These are phyloP conservation scores for Zosterops hypoxanthus DNA, from an alignment of 2,113 vertebrate species.

Conservation along the genomic window DNA sequence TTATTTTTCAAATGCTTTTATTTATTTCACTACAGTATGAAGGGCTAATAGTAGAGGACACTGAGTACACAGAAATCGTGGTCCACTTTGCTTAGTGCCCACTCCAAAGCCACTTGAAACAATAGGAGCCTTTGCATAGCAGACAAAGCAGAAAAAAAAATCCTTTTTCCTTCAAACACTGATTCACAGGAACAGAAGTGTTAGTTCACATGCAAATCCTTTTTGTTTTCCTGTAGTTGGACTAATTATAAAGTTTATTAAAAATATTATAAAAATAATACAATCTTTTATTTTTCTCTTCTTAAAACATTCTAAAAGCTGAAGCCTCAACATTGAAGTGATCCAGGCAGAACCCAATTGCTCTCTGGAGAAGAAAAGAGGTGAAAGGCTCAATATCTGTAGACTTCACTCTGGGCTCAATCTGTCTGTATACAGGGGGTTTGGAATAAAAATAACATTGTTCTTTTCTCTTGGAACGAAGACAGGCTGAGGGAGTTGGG, in stretches of 20 bases:
- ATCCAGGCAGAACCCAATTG: background rate
- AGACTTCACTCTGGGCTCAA: background rate
- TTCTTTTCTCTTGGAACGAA: background rate
- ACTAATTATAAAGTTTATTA: background rate
- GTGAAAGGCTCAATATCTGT: background rate
- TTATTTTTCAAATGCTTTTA: slow-evolving; percentile 26
- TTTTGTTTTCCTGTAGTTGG: background rate
- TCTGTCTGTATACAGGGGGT: fast-evolving
- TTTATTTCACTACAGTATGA: background rate
- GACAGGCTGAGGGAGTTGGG: background rate
- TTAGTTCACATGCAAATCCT: background rate
- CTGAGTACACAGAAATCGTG: background rate
- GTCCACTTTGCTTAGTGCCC: slow-evolving; percentile 1
- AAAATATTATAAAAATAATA: background rate
- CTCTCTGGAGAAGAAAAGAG: background rate
- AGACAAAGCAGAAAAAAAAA: background rate
- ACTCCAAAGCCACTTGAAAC: slow-evolving; percentile 17
- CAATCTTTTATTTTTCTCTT: background rate
- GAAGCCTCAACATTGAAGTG: background rate
- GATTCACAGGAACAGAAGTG: background rate
- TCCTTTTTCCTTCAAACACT: background rate
- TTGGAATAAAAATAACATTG: background rate
- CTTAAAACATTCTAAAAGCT: background rate
- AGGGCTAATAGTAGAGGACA: background rate
- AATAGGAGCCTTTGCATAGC: background rate